A percentile compares a stretch with the other conserved stretches of the same genome.
Conservation (phyloP, 2,888 invertebrate species). For the Coenonympha arcania region DNA sequence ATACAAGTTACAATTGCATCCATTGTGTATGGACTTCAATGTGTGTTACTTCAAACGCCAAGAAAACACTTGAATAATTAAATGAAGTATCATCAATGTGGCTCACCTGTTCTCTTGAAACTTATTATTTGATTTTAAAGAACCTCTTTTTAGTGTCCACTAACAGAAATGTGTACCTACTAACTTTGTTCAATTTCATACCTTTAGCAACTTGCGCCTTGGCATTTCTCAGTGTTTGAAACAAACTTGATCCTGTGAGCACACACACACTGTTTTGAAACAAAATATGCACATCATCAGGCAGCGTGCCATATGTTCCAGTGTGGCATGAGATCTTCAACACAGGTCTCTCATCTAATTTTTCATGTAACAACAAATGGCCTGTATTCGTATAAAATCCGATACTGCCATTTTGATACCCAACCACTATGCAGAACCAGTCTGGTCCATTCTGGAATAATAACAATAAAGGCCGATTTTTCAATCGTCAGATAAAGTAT, state of each 20-base stretch:
- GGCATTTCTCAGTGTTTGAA: slow-evolving; percentile 84
- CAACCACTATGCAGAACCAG: slow-evolving; percentile 94
- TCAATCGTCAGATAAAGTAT: no score
- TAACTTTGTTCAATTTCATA: slow-evolving; percentile 69
- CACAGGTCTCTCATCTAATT: slow-evolving; percentile 87
- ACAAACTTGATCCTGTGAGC: slow-evolving; percentile 83
- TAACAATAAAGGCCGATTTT: no score
- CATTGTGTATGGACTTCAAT: no score
- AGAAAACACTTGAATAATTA: no score
- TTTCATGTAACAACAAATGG: slow-evolving; percentile 84
- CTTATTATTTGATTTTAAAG: no score
- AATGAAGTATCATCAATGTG: no score
- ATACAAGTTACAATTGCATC: no score
- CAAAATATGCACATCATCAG: slow-evolving; percentile 82
- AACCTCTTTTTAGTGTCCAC: no score
- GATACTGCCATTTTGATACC: slow-evolving; percentile 87
- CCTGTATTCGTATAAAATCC: slow-evolving; percentile 93
- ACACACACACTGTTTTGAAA: slow-evolving; percentile 82
- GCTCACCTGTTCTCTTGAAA: no score
- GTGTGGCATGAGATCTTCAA: slow-evolving; percentile 84
- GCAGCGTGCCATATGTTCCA: slow-evolving; percentile 66
- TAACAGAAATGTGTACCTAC: no score
- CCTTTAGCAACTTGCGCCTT: slow-evolving; percentile 87
- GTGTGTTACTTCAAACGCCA: no score
- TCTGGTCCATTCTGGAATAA: slow-evolving; percentile 80